A percentile compares a stretch with the other conserved stretches of the same genome.
Conservation (phyloP, 2,797 vertebrate species). For the Rachycentron canadum region DNA sequence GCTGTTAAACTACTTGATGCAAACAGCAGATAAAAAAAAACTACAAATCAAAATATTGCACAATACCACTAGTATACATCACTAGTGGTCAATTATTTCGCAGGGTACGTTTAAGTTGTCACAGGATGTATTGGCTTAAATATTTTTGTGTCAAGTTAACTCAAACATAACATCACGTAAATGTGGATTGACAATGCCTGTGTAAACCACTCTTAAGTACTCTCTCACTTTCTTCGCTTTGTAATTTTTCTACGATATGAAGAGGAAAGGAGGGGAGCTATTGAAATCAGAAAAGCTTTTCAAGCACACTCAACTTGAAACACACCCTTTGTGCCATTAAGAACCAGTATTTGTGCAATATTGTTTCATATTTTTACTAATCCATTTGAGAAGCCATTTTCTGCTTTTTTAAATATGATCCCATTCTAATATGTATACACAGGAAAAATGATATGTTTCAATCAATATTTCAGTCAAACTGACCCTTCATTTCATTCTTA, state of each 20-base stretch:
- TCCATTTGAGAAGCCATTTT: neutral
- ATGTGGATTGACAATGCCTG: neutral
- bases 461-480: neutral
- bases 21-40: neutral
- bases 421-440: neutral
- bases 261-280: neutral
- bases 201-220: too few relatives aligned
- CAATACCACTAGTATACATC: too few relatives aligned
- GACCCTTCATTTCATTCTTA: neutral
- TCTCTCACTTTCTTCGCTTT: neutral
- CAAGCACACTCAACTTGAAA: neutral
- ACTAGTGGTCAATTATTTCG: neutral
- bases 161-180: neutral
- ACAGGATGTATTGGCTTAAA: too few relatives aligned
- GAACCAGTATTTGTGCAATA: too few relatives aligned
- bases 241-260: neutral
- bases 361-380: neutral
- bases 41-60: neutral
- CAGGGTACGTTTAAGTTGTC: neutral
- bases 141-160: neutral
- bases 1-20: neutral
- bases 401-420: neutral
- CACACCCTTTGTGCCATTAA: neutral
- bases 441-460: neutral
- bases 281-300: neutral